Conservation (phyloP, 2,888 invertebrate genomes). For the Torymus auratus region DNA sequence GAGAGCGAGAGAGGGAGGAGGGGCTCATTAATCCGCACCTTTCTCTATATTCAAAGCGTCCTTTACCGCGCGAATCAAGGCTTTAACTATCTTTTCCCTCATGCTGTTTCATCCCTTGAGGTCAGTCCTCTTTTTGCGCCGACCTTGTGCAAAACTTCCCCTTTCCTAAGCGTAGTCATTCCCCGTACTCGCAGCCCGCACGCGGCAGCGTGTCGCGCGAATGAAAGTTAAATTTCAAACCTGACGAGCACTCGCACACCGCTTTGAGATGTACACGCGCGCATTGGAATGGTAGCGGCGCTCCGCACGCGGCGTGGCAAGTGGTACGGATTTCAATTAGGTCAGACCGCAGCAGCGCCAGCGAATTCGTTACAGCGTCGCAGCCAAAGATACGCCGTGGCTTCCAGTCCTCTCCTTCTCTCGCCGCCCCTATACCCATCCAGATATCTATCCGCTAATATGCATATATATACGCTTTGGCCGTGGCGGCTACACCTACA, state of each 20-base stretch:
- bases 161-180: constrained; percentile 26
- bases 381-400: neutral
- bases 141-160: constrained; percentile 22
- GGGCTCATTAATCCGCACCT: constrained; percentile 38
- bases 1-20: neutral
- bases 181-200: neutral
- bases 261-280: too few species aligned
- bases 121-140: neutral
- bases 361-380: constrained; percentile 14
- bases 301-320: constrained; percentile 5
- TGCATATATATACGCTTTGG: neutral
- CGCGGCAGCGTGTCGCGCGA: neutral
- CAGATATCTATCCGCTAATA: neutral
- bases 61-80: constrained; percentile 26
- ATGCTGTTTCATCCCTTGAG: neutral
- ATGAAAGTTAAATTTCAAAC: constrained; percentile 28
- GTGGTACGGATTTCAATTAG: constrained; percentile 51
- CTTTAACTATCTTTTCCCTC: constrained; percentile 21
- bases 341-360: constrained; percentile 35
- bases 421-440: neutral
- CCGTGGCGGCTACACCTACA: too few species aligned
- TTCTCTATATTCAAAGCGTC: constrained; percentile 30
- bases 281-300: too few species aligned
- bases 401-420: too few species aligned
- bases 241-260: constrained; percentile 1